These are phyloP conservation scores for Eulemur macaco DNA, from an alignment of 2,113 vertebrate genomes.

Conservation along the genomic window DNA sequence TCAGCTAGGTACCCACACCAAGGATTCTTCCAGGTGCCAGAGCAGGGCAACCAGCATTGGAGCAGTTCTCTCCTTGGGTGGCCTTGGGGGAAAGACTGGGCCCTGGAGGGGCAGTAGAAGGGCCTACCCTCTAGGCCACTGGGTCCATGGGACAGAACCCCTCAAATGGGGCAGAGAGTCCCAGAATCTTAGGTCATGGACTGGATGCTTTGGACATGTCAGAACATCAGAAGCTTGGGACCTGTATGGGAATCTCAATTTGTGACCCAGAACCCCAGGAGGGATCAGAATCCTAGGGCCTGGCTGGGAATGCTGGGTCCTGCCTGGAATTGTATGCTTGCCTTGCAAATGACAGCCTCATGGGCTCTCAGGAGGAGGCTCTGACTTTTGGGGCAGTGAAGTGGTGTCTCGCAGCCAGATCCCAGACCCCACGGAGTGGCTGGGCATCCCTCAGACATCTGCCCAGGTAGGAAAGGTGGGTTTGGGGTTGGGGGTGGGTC, in stretches of 20 bases:
- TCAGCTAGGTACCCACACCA: not conserved
- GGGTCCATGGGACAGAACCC: not conserved
- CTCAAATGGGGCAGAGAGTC: not conserved
- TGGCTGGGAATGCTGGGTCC: not conserved
- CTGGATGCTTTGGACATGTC: not conserved
- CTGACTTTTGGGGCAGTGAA: constrained; percentile 51
- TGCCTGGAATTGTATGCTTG: not conserved
- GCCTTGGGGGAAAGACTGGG: not conserved
- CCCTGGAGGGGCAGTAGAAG: not conserved
- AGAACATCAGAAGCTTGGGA: not conserved
- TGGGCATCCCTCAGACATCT: not conserved
- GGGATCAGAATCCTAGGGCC: not conserved
- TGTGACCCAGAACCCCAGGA: not conserved
- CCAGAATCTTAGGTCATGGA: not conserved
- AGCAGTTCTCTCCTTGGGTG: not conserved
- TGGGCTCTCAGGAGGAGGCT: constrained; percentile 44
- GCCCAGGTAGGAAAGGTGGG: constrained; percentile 20
- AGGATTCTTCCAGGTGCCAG: not conserved
- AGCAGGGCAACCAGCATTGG: not conserved
- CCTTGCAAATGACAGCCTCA: not conserved
- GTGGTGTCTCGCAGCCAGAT: constrained; percentile 44
- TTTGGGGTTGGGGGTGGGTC: not conserved
- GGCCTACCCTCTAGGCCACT: not conserved
- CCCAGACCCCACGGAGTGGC: not conserved
- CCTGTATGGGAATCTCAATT: not conserved